Evolutionary conservation across 2,888 invertebrate genomes (phyloP), one percentile per base, ranked within the genome.

Genomic region (Caenorhabditis doughertyi): DNA sequence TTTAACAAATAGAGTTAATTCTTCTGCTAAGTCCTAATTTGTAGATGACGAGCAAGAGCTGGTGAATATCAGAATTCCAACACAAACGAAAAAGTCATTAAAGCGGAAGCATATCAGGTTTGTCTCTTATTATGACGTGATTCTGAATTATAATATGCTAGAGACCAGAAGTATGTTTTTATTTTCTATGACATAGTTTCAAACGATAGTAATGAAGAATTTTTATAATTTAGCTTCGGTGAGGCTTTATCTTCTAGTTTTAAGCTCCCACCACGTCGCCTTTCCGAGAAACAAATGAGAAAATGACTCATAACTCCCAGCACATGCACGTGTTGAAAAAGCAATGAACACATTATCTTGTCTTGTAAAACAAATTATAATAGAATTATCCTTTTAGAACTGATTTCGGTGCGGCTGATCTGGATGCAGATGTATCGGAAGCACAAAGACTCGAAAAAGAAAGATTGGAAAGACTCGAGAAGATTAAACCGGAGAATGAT

Each of bases 391-490:
- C 1, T 74, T 82, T 60, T 74, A 82, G 86, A 58, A 86, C 85
- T 1, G 82, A 84, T 39, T 86, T 85, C 72, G 76, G 81, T 44
- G 79, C 79, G 3, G 76, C 44, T 11, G 47, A 71, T 32, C 32
- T 80, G 35, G 80, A 85, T 55, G 35, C 32, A 23, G 56, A 56
- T 9, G 76, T 79, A 0, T 25, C 81, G n/a, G 84, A 81, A 51
- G 89, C 89, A 0, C 89, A 87, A 53, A 49, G 79, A 51, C 72
- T 68, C 25, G 89, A 89, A 65, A 82, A 85, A 49, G 84, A 88
- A 67, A 77, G 89, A n/a, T 67, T 88, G 53, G 86, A 89, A n/a
- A 76, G 89, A 21, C 51, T 88, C 21, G 81, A 86, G 53, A 84
- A 87, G 60, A 53, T 68, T 5, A 76, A 76, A 42, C 58, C 73